Evolutionary conservation across 2,113 vertebrate genomes (phyloP).

Genomic region (Toxotes jaculatrix): DNA sequence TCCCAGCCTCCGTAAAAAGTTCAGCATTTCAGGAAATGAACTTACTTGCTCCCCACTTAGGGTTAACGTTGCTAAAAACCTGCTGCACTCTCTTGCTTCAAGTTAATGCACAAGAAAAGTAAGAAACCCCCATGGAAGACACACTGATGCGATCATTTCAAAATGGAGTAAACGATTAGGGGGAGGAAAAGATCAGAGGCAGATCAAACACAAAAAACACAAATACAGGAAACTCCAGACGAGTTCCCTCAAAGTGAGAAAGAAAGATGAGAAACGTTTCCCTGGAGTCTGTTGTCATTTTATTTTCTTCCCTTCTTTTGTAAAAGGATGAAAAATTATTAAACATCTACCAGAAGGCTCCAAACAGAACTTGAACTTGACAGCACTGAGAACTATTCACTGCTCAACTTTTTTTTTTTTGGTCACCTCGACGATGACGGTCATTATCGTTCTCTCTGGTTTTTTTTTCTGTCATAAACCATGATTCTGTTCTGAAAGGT

Average conservation of each 20-base stretch:
- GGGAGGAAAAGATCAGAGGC: background rate
- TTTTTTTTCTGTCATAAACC: constrained; percentile 18
- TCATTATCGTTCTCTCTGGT: constrained; percentile 2
- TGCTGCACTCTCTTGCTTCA: background rate
- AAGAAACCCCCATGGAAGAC: background rate
- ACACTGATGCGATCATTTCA: background rate
- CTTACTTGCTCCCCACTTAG: background rate
- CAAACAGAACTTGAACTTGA: constrained; percentile 58
- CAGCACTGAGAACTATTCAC: constrained; percentile 43
- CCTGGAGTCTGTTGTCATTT: constrained; percentile 53
- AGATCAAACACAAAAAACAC: background rate
- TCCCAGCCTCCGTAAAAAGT: background rate
- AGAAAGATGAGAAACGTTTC: constrained; percentile 25
- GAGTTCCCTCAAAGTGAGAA: background rate
- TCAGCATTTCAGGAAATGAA: background rate
- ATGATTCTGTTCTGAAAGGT: constrained; percentile 36
- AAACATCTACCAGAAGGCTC: constrained; percentile 65
- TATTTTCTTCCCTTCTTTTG: constrained; percentile 77
- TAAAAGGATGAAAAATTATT: constrained; percentile 65
- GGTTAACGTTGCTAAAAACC: background rate
- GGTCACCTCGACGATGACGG: constrained; percentile 43
- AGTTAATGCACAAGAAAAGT: background rate
- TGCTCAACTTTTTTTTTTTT: background rate
- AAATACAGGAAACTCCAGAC: background rate
- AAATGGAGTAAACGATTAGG: background rate